Percentiles rank a stretch among this genome's conserved stretches.
Conservation (phyloP, 1,140 invertebrate species). For the Ctenoplectra terminalis region DNA sequence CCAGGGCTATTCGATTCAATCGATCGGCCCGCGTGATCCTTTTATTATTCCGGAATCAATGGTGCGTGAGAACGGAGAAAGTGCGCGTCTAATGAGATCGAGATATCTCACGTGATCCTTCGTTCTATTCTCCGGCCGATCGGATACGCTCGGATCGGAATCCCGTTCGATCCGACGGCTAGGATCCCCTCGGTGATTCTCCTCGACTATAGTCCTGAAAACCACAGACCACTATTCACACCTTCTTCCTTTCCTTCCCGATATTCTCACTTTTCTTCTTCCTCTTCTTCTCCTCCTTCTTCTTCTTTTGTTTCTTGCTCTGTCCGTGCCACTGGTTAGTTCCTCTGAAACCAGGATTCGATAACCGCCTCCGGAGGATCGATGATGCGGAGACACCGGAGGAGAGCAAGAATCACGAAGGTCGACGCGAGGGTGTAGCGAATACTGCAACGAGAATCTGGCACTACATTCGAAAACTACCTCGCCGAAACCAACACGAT, state of each 20-base stretch:
- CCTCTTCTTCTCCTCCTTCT: too few species aligned
- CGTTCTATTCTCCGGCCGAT: conserved; percentile 4
- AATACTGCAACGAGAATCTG: conserved; percentile 13
- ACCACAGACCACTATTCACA: background rate
- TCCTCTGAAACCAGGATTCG: background rate
- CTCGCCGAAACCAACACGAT: background rate
- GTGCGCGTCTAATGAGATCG: conserved; percentile 35
- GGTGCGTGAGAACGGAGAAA: conserved; percentile 44
- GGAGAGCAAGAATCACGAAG: conserved; percentile 8
- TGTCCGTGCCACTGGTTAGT: background rate
- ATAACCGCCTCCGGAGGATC: conserved; percentile 7
- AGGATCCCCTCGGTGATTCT: background rate
- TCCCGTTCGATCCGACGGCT: background rate
- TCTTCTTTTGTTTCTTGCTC: background rate
- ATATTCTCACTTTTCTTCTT: conserved; percentile 6
- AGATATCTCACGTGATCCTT: conserved; percentile 43
- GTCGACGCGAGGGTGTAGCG: conserved; percentile 10
- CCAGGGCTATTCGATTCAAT: background rate
- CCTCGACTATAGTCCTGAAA: background rate
- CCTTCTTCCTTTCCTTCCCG: conserved; percentile 2
- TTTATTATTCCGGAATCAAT: background rate
- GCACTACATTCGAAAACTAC: background rate
- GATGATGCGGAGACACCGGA: conserved; percentile 19
- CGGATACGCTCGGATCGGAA: background rate
- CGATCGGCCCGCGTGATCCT: background rate